These are phyloP conservation scores for Drosophila bunnanda DNA, from an alignment of 2,888 invertebrate species.

Conservation along the genomic window DNA sequence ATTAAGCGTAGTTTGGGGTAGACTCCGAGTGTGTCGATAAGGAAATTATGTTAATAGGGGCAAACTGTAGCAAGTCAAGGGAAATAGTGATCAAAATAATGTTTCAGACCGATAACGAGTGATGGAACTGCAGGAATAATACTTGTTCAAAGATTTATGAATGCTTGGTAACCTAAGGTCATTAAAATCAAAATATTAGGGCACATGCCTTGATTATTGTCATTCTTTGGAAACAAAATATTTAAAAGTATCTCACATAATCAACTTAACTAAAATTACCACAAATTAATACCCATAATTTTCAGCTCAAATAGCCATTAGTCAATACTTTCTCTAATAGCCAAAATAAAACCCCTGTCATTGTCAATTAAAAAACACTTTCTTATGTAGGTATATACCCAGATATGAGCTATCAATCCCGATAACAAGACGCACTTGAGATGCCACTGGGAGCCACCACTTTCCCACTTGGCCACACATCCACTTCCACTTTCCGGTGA, in stretches of 20 bases:
- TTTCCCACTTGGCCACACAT: slow-evolving; percentile 41
- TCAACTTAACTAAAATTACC: no score
- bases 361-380: slow-evolving; percentile 8
- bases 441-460: slow-evolving; percentile 17
- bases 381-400: slow-evolving; percentile 5
- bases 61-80: background rate
- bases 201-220: no score
- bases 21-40: slow-evolving; percentile 20
- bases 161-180: no score
- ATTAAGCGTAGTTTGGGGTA: slow-evolving; percentile 40
- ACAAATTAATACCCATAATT: background rate
- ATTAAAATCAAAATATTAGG: background rate
- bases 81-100: background rate
- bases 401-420: slow-evolving; percentile 14
- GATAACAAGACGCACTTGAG: slow-evolving; percentile 34
- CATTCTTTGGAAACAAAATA: background rate
- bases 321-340: background rate
- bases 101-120: background rate
- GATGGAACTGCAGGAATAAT: background rate
- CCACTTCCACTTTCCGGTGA: slow-evolving; percentile 32
- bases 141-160: no score
- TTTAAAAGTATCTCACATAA: no score
- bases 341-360: background rate
- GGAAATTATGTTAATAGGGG: slow-evolving; percentile 37
- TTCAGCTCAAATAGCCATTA: background rate